These are phyloP conservation scores for Pavo muticus DNA, from an alignment of 2,113 vertebrate genomes.

Conservation along the genomic window DNA sequence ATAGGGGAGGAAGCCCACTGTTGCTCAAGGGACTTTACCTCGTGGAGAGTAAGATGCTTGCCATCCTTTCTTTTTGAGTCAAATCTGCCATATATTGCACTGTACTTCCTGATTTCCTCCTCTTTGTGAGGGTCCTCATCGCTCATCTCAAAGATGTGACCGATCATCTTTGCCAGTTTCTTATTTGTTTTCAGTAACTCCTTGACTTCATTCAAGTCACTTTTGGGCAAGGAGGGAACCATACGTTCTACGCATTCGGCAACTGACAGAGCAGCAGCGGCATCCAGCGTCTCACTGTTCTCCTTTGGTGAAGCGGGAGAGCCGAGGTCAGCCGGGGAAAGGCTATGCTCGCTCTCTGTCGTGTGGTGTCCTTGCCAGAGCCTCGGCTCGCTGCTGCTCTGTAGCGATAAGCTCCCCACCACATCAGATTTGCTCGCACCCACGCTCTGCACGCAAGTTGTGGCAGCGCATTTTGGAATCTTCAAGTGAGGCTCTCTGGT, in stretches of 20 bases:
- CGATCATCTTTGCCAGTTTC: slow-evolving; percentile 97
- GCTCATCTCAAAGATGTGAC: slow-evolving; percentile 96
- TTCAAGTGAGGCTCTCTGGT: slow-evolving; percentile 86
- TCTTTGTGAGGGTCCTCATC: slow-evolving; percentile 92
- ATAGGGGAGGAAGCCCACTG: neutral
- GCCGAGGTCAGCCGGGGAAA: slow-evolving; percentile 90
- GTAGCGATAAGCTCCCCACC: slow-evolving; percentile 81
- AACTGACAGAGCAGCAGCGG: slow-evolving; percentile 89
- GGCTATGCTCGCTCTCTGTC: slow-evolving; percentile 90
- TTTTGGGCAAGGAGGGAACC: slow-evolving; percentile 86
- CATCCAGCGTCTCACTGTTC: slow-evolving; percentile 89
- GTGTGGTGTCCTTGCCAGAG: slow-evolving; percentile 91
- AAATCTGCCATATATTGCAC: slow-evolving; percentile 97
- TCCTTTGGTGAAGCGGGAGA: slow-evolving; percentile 95
- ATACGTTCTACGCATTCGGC: slow-evolving; percentile 95
- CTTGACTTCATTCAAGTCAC: slow-evolving; percentile 85
- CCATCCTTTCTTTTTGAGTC: slow-evolving; percentile 98
- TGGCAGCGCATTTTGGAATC: slow-evolving; percentile 86
- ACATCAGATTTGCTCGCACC: slow-evolving; percentile 80
- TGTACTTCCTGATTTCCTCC: slow-evolving; percentile 97
- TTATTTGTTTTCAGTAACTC: slow-evolving; percentile 95
- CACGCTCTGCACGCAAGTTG: slow-evolving; percentile 83
- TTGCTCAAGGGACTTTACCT: slow-evolving; percentile 79
- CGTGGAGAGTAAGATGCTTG: slow-evolving; percentile 95
- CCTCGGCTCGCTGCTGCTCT: slow-evolving; percentile 82